phyloP scores from a whole-genome alignment of 2,113 vertebrate species.

The Odontophorus gujanensis region DNA sequence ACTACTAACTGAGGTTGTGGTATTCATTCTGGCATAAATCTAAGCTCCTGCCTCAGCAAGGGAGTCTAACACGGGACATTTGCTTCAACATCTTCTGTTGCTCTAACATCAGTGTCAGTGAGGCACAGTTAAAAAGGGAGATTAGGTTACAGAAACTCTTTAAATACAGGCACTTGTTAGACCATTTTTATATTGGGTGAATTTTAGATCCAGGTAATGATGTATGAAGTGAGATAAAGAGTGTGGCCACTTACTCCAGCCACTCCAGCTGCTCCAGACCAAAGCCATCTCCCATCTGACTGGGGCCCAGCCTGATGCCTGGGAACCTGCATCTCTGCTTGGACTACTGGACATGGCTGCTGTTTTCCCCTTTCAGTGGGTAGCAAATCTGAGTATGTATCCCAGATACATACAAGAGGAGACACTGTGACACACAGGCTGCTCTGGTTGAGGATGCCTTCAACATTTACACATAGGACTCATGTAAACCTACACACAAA shows the following conservation, averaged over 20 bases:
- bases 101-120: not conserved
- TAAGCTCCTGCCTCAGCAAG: not conserved
- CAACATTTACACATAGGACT: not conserved
- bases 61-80: not conserved
- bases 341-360: not conserved
- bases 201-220: not conserved
- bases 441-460: not conserved
- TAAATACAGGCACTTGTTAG: not conserved
- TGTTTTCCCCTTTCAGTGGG: not conserved
- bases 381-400: not conserved
- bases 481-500: not conserved
- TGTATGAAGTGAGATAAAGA: not conserved
- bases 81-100: not conserved
- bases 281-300: not conserved
- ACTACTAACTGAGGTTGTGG: not conserved
- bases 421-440: not conserved
- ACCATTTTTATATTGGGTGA: not conserved
- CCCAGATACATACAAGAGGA: not conserved
- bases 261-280: not conserved
- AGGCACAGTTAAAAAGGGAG: not conserved
- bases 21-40: not conserved
- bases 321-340: not conserved
- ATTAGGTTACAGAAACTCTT: not conserved
- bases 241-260: not conserved
- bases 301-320: not conserved